A percentile compares a stretch with the other conserved stretches of the same genome.
phyloP scores from a whole-genome alignment of 2,113 vertebrate genomes.

The Chinchilla lanigera region DNA sequence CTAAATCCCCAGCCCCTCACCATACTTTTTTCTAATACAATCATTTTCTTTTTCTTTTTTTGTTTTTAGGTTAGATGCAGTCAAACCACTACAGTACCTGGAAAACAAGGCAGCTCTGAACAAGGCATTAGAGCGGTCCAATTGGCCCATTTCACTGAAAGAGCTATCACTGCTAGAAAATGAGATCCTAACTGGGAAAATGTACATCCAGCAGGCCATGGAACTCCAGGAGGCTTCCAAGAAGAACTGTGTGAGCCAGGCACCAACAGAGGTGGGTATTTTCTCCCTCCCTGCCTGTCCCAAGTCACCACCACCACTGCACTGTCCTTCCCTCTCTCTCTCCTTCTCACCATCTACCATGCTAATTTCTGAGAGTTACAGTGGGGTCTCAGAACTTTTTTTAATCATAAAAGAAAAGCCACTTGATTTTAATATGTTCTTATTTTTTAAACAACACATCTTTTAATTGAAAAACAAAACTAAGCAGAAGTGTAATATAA shows the following conservation, averaged over 20 bases:
- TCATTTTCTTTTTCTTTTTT: not conserved
- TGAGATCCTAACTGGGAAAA: slow-evolving; percentile 86
- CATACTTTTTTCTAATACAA: not conserved
- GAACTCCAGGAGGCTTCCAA: slow-evolving; percentile 86
- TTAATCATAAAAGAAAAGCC: not conserved
- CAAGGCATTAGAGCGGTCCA: slow-evolving; percentile 84
- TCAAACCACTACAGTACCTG: slow-evolving; percentile 85
- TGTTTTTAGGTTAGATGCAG: slow-evolving; percentile 84
- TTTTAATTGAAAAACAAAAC: slow-evolving; percentile 30
- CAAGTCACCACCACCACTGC: fast-evolving
- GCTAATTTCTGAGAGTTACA: not conserved
- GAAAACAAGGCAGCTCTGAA: slow-evolving; percentile 86
- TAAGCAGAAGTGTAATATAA: not conserved
- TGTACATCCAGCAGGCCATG: slow-evolving; percentile 87
- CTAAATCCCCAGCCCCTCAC: no score
- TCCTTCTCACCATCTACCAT: not conserved
- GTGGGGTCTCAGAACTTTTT: not conserved
- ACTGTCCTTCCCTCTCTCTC: not conserved
- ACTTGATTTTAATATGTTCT: not conserved
- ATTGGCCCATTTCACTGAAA: slow-evolving; percentile 88
- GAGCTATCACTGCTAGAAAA: slow-evolving; percentile 88
- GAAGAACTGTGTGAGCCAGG: slow-evolving; percentile 60
- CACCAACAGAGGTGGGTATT: not conserved
- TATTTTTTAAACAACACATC: not conserved
- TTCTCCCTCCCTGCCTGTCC: not conserved